These are phyloP conservation scores for Cephalopachus bancanus DNA, from an alignment of 2,797 vertebrate genomes.

Conservation along the genomic window DNA sequence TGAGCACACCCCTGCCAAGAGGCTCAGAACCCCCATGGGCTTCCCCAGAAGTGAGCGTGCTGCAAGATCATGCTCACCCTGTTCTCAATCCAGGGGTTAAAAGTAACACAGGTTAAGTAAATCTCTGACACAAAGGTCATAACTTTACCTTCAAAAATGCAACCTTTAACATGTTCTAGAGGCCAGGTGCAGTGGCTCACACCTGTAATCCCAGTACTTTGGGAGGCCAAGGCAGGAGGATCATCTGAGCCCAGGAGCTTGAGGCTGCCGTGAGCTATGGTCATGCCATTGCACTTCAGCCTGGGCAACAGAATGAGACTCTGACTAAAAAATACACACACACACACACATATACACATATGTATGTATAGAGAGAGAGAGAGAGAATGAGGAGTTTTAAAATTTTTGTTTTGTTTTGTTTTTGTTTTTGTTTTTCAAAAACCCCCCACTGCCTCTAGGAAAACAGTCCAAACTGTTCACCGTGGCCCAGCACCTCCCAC, in stretches of 20 bases:
- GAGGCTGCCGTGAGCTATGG: too few relatives aligned
- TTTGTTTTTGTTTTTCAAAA: not conserved
- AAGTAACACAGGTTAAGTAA: not conserved
- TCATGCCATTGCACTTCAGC: too few relatives aligned
- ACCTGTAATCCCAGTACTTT: too few relatives aligned
- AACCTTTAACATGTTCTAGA: not conserved
- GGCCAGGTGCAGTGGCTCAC: too few relatives aligned
- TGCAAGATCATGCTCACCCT: not conserved
- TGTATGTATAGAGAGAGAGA: too few relatives aligned
- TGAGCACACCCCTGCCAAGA: not conserved
- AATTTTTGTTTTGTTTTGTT: too few relatives aligned
- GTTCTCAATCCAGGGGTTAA: not conserved
- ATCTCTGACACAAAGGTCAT: not conserved
- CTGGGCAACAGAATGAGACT: too few relatives aligned
- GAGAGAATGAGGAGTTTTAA: too few relatives aligned
- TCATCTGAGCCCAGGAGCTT: too few relatives aligned
- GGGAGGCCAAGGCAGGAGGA: too few relatives aligned
- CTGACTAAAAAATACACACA: too few relatives aligned
- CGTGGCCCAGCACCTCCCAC: not conserved
- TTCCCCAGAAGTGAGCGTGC: accelerated
- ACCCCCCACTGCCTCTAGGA: not conserved
- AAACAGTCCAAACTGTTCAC: not conserved
- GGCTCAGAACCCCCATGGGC: not conserved
- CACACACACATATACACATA: too few relatives aligned
- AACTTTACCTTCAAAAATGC: not conserved